Evolutionary conservation across 2,888 invertebrate species (phyloP).

Genomic region (Rhamphomyia laevipes): DNA sequence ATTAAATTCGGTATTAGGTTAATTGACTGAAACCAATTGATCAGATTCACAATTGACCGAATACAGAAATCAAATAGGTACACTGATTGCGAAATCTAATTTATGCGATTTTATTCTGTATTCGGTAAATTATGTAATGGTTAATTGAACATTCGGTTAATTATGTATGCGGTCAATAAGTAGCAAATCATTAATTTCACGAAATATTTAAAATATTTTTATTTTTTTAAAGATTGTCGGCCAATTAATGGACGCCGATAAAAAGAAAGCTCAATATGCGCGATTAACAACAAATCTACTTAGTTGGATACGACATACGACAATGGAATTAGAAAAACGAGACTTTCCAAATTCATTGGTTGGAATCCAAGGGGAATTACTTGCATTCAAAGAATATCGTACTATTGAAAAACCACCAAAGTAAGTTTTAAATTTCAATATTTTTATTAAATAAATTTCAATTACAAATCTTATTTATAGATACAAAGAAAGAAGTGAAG

Average conservation of each 20-base stretch:
- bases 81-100: no score
- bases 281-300: conserved; percentile 71
- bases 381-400: conserved; percentile 88
- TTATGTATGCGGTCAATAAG: no score
- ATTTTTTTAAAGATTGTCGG: conserved; percentile 81
- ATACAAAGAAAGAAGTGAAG: conserved; percentile 93
- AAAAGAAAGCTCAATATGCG: conserved; percentile 82
- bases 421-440: conserved; percentile 39
- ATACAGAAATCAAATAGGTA: no score
- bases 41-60: no score
- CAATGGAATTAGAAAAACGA: conserved; percentile 66
- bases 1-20: no score
- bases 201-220: background rate
- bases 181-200: no score
- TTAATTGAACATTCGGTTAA: no score
- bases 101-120: no score
- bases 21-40: no score
- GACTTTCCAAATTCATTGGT: conserved; percentile 90
- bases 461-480: conserved; percentile 36
- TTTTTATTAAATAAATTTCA: background rate
- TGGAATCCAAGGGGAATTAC: conserved; percentile 82
- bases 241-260: conserved; percentile 91
- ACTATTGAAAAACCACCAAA: conserved; percentile 97
- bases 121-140: no score
- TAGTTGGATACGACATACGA: conserved; percentile 87